Conservation (phyloP, 2,113 vertebrate species). For the Amphilophus citrinellus region DNA sequence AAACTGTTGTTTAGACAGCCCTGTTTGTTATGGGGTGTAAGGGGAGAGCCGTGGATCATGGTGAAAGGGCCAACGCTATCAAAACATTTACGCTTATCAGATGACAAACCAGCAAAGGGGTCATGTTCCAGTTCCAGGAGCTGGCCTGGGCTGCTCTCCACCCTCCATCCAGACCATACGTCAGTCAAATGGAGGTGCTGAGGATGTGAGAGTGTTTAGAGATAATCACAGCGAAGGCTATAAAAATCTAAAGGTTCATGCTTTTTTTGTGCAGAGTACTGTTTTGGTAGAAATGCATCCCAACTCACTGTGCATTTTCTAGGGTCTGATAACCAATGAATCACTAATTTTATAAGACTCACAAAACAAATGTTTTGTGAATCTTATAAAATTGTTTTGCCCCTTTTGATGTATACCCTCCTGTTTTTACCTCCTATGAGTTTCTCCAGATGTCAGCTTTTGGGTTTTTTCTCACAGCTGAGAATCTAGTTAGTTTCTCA, state of each 20-base stretch:
- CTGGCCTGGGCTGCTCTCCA: slow-evolving; percentile 10
- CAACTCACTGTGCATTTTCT: no score
- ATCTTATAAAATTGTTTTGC: no score
- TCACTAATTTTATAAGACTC: no score
- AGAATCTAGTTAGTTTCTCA: no score
- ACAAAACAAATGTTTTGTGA: no score
- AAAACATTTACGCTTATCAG: slow-evolving; percentile 86
- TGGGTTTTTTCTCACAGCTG: no score
- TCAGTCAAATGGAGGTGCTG: slow-evolving; percentile 2
- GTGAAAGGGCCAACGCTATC: slow-evolving; percentile 79
- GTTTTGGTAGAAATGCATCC: no score
- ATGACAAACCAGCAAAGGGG: slow-evolving; percentile 78
- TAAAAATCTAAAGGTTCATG: background rate
- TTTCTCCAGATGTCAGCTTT: no score
- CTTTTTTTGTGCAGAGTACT: no score
- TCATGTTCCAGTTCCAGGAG: slow-evolving; percentile 73
- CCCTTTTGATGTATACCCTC: no score
- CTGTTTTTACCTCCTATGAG: no score
- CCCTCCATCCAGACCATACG: slow-evolving; percentile 15
- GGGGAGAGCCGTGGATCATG: slow-evolving; percentile 72
- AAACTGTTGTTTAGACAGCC: slow-evolving; percentile 76
- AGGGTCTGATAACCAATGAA: no score
- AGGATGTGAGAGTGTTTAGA: slow-evolving; percentile 8
- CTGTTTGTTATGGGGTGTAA: slow-evolving; percentile 79
- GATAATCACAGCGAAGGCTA: background rate